Evolutionary conservation across 2,113 vertebrate genomes (phyloP).

Genomic region (Phocoena phocoena): DNA sequence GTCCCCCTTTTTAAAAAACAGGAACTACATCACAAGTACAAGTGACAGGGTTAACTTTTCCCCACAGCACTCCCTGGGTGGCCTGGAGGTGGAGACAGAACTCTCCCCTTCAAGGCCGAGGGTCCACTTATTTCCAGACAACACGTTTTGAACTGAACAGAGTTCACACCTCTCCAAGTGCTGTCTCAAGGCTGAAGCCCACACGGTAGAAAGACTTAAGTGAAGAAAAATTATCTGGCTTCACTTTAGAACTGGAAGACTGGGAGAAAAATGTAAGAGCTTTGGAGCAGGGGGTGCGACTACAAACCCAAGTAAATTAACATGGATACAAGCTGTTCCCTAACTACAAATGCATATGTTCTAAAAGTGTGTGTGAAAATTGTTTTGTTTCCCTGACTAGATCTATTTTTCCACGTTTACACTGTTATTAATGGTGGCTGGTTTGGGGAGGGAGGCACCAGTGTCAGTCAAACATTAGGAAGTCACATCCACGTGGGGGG

Average conservation of each 20-base stretch:
- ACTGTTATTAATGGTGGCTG: neutral
- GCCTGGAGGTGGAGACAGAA: neutral
- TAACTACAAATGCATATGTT: neutral
- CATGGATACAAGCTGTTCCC: neutral
- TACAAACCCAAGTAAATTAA: neutral
- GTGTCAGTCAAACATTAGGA: neutral
- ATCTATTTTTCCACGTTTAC: neutral
- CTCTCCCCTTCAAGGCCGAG: neutral
- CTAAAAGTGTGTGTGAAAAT: neutral
- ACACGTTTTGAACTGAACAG: neutral
- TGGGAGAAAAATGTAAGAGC: neutral
- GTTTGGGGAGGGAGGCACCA: neutral
- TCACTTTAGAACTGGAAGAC: neutral
- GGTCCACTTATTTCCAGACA: neutral
- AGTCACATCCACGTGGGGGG: neutral
- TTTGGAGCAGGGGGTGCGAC: neutral
- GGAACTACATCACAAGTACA: neutral
- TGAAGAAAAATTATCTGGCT: neutral
- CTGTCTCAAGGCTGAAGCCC: neutral
- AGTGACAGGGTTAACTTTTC: neutral
- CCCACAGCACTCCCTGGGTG: neutral
- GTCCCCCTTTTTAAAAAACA: neutral
- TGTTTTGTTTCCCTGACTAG: neutral
- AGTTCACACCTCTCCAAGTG: neutral
- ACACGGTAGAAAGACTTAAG: neutral